Evolutionary conservation across 2,113 vertebrate genomes (phyloP).

Genomic region (Aldabrachelys gigantea): DNA sequence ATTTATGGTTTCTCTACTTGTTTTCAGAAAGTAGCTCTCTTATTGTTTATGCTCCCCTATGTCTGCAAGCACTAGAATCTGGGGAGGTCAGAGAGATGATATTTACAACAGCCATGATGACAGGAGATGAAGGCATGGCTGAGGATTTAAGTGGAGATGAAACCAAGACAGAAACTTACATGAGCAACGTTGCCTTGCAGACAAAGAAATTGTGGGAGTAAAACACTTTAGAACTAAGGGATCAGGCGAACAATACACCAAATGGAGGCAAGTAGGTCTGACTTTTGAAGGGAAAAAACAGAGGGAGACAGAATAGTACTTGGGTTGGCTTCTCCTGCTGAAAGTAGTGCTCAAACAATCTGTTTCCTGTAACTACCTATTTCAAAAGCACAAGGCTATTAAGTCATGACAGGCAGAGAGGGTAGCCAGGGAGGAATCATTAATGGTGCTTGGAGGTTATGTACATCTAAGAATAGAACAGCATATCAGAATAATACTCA

Average conservation of each 20-base stretch:
- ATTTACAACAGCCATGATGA: neutral
- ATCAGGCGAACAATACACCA: neutral
- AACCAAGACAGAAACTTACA: neutral
- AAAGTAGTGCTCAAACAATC: neutral
- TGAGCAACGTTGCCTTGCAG: neutral
- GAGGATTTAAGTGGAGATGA: neutral
- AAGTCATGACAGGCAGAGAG: neutral
- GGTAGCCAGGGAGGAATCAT: neutral
- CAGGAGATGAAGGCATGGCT: neutral
- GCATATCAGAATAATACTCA: neutral
- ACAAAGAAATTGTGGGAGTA: neutral
- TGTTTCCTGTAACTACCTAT: neutral
- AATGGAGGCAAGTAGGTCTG: rapidly evolving
- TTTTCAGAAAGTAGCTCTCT: neutral
- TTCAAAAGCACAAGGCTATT: neutral
- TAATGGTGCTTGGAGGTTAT: neutral
- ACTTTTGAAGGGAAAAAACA: rapidly evolving
- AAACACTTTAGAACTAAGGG: neutral
- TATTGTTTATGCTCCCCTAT: rapidly evolving
- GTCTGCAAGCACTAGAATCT: neutral
- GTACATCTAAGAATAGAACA: neutral
- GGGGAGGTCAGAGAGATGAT: neutral
- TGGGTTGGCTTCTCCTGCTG: neutral
- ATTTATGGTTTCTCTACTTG: neutral
- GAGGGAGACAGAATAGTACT: rapidly evolving